Conservation (phyloP, 1,140 invertebrate genomes). For the Uloborus diversus region DNA sequence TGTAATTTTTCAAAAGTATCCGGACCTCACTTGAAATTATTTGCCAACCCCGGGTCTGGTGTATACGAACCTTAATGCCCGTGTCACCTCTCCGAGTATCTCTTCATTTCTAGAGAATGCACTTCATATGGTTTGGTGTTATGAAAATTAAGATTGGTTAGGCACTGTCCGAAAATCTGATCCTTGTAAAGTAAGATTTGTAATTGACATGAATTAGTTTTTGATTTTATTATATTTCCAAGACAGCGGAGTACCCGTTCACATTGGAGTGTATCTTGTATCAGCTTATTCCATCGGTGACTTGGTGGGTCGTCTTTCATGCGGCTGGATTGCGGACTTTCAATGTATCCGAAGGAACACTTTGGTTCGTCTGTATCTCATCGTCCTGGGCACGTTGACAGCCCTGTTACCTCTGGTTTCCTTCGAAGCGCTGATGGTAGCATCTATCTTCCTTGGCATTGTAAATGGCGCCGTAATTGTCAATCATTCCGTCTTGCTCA, state of each 20-base stretch:
- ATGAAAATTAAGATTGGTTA: too few relatives aligned
- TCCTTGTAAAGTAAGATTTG: too few relatives aligned
- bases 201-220: too few relatives aligned
- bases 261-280: conserved; percentile 14
- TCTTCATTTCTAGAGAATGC: too few relatives aligned
- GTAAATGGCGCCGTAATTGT: conserved; percentile 52
- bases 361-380: conserved; percentile 41
- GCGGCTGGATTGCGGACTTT: conserved; percentile 52
- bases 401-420: conserved; percentile 7
- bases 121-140: too few relatives aligned
- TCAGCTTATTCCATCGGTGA: conserved; percentile 39
- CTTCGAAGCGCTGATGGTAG: not conserved
- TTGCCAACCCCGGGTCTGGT: too few relatives aligned
- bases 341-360: conserved; percentile 7
- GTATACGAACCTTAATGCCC: too few relatives aligned
- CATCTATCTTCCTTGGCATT: conserved; percentile 27
- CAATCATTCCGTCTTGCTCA: conserved; percentile 55
- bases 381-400: conserved; percentile 37
- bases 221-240: too few relatives aligned
- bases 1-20: too few relatives aligned
- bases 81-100: too few relatives aligned
- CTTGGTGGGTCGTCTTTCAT: conserved; percentile 29
- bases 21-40: too few relatives aligned
- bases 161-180: not conserved
- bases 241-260: conserved; percentile 18